Evolutionary conservation across 2,797 vertebrate species (phyloP).

Genomic region (Gambusia yucatana): DNA sequence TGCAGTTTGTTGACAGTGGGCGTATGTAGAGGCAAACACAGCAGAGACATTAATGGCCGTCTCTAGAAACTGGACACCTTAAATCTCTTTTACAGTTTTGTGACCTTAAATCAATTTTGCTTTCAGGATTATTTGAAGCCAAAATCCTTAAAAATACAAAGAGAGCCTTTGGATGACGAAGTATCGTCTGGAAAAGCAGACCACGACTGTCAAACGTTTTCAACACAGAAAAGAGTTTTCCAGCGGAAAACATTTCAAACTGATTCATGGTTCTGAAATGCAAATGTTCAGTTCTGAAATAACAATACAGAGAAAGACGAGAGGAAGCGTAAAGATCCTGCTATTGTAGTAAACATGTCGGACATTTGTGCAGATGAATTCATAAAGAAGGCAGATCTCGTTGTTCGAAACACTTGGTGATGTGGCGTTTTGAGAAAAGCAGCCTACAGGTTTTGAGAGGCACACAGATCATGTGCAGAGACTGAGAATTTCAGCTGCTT

Average conservation of each 20-base stretch:
- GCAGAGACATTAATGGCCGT: not conserved
- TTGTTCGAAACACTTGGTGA: not conserved
- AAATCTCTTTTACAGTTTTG: not conserved
- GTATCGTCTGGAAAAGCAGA: not conserved
- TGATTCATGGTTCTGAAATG: not conserved
- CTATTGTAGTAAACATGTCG: not conserved
- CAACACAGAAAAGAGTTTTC: not conserved
- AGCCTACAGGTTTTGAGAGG: not conserved
- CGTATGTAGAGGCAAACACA: not conserved
- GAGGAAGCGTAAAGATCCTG: not conserved
- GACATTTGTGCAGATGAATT: not conserved
- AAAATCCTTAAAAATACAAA: not conserved
- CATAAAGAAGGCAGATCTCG: not conserved
- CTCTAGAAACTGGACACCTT: too few relatives aligned
- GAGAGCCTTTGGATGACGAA: not conserved
- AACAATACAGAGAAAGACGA: not conserved
- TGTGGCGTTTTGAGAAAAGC: not conserved
- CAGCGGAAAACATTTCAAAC: not conserved
- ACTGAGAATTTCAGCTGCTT: not conserved
- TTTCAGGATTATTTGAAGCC: not conserved
- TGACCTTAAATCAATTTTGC: not conserved
- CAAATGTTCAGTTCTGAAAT: too few relatives aligned
- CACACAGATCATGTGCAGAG: not conserved
- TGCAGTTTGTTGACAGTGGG: slow-evolving; percentile 3
- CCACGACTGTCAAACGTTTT: not conserved